phyloP scores from a whole-genome alignment of 2,797 vertebrate genomes.

The Chanos chanos region DNA sequence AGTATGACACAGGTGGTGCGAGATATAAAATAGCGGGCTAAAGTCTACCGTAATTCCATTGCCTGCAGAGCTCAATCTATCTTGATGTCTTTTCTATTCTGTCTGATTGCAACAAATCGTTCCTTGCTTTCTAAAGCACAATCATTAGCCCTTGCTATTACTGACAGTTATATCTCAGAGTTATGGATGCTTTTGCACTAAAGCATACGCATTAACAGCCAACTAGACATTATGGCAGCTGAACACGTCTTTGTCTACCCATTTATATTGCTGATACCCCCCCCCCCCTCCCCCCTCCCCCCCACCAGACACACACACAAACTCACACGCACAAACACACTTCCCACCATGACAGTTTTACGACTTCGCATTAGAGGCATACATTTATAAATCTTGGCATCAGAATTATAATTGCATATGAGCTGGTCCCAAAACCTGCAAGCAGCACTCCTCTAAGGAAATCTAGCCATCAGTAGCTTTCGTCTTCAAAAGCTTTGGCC shows the following conservation, averaged over 20 bases:
- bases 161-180: conserved; percentile 51
- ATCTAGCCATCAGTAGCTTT: too few species aligned
- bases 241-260: conserved; percentile 48
- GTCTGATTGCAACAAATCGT: conserved; percentile 49
- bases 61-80: conserved; percentile 48
- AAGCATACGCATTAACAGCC: conserved; percentile 49
- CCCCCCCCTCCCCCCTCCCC: too few species aligned
- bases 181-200: conserved; percentile 33
- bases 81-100: conserved; percentile 51
- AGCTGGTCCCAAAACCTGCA: conserved; percentile 42
- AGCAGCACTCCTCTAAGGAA: conserved; percentile 26
- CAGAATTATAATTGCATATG: too few species aligned
- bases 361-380: conserved; percentile 42
- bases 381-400: conserved; percentile 37
- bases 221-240: conserved; percentile 54
- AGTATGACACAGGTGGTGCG: conserved; percentile 46
- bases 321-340: too few species aligned
- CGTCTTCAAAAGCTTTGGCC: too few species aligned
- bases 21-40: conserved; percentile 48
- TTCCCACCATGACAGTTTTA: conserved; percentile 44
- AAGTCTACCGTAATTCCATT: conserved; percentile 60
- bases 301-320: too few species aligned
- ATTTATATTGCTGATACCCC: too few species aligned
- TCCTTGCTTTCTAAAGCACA: conserved; percentile 54
- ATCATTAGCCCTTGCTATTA: conserved; percentile 60